A percentile compares a stretch with the other conserved stretches of the same genome.
phyloP scores from a whole-genome alignment of 2,888 invertebrate species.

The Anthophora plumipes region DNA sequence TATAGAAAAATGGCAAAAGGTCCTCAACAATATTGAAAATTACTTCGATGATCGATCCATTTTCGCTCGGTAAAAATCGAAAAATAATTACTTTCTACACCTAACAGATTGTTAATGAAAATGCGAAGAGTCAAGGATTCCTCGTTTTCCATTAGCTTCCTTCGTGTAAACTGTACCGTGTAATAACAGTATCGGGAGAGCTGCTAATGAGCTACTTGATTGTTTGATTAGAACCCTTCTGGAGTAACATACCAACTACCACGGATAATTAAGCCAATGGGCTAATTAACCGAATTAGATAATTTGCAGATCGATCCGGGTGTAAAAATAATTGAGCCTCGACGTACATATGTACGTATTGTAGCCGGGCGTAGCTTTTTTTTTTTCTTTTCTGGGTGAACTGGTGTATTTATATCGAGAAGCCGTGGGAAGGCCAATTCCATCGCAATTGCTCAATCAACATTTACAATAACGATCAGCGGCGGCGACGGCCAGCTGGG shows the following conservation, averaged over 20 bases:
- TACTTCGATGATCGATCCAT: too few relatives aligned
- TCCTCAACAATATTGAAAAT: too few relatives aligned
- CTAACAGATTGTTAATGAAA: not conserved
- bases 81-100: too few relatives aligned
- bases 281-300: conserved; percentile 83
- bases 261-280: conserved; percentile 80
- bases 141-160: not conserved
- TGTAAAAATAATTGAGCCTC: conserved; percentile 69
- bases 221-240: conserved; percentile 14
- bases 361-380: not conserved
- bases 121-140: too few relatives aligned
- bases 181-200: not conserved
- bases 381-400: conserved; percentile 31
- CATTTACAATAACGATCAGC: conserved; percentile 68
- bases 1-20: too few relatives aligned
- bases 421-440: conserved; percentile 68
- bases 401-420: conserved; percentile 54
- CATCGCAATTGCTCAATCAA: conserved; percentile 75
- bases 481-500: conserved; percentile 51
- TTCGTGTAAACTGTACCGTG: not conserved
- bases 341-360: too few relatives aligned
- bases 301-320: conserved; percentile 77
- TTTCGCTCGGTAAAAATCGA: too few relatives aligned
- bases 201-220: conserved; percentile 27
- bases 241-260: conserved; percentile 44